Evolutionary conservation across 1,140 invertebrate genomes (phyloP).

Genomic region (Leptinotarsa undecemlineata): DNA sequence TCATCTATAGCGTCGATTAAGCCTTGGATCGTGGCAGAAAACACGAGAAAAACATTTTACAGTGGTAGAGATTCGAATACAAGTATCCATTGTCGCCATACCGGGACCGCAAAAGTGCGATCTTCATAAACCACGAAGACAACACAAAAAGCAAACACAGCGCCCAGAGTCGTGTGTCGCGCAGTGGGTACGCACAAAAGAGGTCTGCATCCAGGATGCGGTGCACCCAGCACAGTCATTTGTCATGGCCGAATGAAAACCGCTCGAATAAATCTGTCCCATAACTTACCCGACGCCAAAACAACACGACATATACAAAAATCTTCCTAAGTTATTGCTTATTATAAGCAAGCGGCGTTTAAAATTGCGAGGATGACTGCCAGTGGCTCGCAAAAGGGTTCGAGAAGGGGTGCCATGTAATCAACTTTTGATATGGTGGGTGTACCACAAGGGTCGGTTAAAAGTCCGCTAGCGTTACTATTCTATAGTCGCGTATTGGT

Average conservation of each 20-base stretch:
- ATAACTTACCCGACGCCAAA: constrained; percentile 55
- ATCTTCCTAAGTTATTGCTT: constrained; percentile 54
- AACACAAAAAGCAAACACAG: constrained; percentile 14
- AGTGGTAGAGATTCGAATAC: too few relatives aligned
- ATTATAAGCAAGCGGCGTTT: constrained; percentile 41
- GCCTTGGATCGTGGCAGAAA: too few relatives aligned
- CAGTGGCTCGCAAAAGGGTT: neutral
- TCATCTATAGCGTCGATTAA: too few relatives aligned
- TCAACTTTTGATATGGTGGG: too few relatives aligned
- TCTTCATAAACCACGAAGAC: constrained; percentile 19
- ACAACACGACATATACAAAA: constrained; percentile 54
- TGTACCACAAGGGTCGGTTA: too few relatives aligned
- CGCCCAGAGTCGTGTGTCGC: constrained; percentile 11
- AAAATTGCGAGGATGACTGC: constrained; percentile 8
- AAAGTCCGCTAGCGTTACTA: too few relatives aligned
- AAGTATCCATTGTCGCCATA: neutral
- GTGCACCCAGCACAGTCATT: constrained; percentile 36
- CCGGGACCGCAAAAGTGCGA: neutral
- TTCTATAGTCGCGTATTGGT: too few relatives aligned
- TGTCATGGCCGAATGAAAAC: constrained; percentile 49
- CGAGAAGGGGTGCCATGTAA: too few relatives aligned
- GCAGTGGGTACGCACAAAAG: constrained; percentile 26
- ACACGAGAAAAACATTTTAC: too few relatives aligned
- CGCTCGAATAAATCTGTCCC: constrained; percentile 50
- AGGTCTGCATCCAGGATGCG: neutral